Evolutionary conservation across 2,113 vertebrate species (phyloP), one percentile per base, ranked within the genome.

Genomic region (Zosterops japonicus): DNA sequence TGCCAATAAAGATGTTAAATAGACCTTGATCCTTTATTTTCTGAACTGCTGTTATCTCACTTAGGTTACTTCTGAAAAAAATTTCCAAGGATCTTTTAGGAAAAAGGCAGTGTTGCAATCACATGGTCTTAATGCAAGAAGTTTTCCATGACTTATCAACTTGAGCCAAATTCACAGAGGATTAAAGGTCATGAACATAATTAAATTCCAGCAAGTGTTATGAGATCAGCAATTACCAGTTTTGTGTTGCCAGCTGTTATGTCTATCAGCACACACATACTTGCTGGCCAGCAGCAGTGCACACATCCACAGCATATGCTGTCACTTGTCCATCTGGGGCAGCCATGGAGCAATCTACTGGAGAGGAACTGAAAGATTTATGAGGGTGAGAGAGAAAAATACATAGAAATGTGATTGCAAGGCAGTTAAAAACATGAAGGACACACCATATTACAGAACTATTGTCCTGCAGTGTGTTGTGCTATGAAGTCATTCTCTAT

Each of bases 191-290:
- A 74, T 4, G 5, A 46, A 46, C 22, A 53, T 65, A 90, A 93
- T 94, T 91, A 87, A 96, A 90, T 89, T 91, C 64, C 80, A 89
- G 35, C 60, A 87, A 91, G 35, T 87, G 85, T 87, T 90, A 83
- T 70, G 83, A 94, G 68, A 92, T 94, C 80, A 81, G 80, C 76
- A 92, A 33, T 93, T 89, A 80, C 18, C 59, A 35, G 36, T 74
- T 74, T 74, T 70, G 42, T 91, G 65, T 70, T 36, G 56, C 89
- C 89, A 91, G 83, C 87, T 94, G 76, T 89, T 89, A 74, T 61
- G 50, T 64, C 80, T 85, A 52, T 72, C 55, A 80, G n/a, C 50
- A 49, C 0, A 0, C 4, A 6, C 25, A 16, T 1, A 3, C 31
- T 93, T 52, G 19, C 85, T 67, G 52, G 42, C 69, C 63, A 46